These are phyloP conservation scores for Daboia siamensis DNA, from an alignment of 2,113 vertebrate genomes.

Conservation along the genomic window DNA sequence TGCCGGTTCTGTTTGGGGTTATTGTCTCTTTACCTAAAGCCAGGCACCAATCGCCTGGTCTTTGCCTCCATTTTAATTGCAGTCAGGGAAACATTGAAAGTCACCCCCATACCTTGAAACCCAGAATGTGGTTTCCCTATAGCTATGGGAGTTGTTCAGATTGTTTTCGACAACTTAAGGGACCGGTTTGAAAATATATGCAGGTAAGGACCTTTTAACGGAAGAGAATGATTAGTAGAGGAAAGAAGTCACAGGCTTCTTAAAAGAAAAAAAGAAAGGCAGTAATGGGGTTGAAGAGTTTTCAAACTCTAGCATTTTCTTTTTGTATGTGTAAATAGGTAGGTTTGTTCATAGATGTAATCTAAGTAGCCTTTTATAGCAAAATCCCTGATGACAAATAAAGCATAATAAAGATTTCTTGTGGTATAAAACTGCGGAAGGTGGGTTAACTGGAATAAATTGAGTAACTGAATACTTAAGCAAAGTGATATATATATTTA, in stretches of 20 bases:
- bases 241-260: conserved; percentile 34
- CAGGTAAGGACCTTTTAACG: conserved; percentile 29
- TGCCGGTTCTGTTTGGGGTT: conserved; percentile 63
- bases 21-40: conserved; percentile 78
- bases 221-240: conserved; percentile 24
- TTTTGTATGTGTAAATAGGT: conserved; percentile 73
- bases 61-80: conserved; percentile 85
- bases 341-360: conserved; percentile 65
- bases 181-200: conserved; percentile 51
- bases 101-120: conserved; percentile 42
- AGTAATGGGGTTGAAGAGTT: background rate
- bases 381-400: conserved; percentile 62
- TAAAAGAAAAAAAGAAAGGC: background rate
- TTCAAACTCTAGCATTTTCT: conserved; percentile 55
- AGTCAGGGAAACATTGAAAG: conserved; percentile 55
- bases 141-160: background rate
- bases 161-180: conserved; percentile 56
- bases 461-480: conserved; percentile 5
- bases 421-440: conserved; percentile 43
- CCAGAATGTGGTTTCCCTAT: background rate
- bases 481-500: conserved; percentile 43
- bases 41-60: conserved; percentile 71
- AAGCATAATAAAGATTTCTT: conserved; percentile 56
- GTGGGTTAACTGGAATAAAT: conserved; percentile 19
- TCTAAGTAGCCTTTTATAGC: conserved; percentile 65